Evolutionary conservation across 2,888 invertebrate species (phyloP), one percentile per base, ranked within the genome.

Genomic region (Marasmarcha lunaedactyla): DNA sequence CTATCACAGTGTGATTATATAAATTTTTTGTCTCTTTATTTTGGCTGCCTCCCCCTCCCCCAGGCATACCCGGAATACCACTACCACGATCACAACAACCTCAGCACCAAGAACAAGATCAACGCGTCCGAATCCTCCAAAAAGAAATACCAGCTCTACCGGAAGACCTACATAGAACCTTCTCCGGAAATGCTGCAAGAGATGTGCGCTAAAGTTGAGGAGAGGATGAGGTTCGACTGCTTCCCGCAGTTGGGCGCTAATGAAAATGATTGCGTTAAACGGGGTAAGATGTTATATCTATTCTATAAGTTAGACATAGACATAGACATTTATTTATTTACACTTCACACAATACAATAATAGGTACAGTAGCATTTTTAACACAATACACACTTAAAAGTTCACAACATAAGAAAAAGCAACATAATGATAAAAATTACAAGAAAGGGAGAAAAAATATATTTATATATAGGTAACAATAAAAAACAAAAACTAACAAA

Each of bases 171-270:
- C 38, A 47, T 52, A 1, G 39, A 40, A 3, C 3, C 36, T 4
- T 12, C 38, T 6, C 20, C 34, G 0, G 68, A 73, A 15, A 50
- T 68, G 2, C 43, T 70, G 39, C 55, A 51, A n/a, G 70, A 71
- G 1, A 20, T 85, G 46, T 89, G 89, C 51, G 55, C 57, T 0
- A 56, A 58, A 15, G 52, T 87, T 0, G 55, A 65, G 0, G 84
- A 87, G 39, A 59, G 63, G 2, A 67, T 83, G 48, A 79, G 88
- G 43, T 90, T 91, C 52, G 92, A 92, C 57, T 93, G 92, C 55
- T 88, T 85, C 54, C 92, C 92, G 0, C 88, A 89, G 57, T 59
- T 69, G 6, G 84, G 72, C 3, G 61, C 69, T 10, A 71, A 52
- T 26, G 73, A 88, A 54, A 63, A 81, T 14, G 69, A 65, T 0